Base-by-base conservation (phyloP, 1,140 invertebrate species). In the Diuraphis noxia region DNA sequence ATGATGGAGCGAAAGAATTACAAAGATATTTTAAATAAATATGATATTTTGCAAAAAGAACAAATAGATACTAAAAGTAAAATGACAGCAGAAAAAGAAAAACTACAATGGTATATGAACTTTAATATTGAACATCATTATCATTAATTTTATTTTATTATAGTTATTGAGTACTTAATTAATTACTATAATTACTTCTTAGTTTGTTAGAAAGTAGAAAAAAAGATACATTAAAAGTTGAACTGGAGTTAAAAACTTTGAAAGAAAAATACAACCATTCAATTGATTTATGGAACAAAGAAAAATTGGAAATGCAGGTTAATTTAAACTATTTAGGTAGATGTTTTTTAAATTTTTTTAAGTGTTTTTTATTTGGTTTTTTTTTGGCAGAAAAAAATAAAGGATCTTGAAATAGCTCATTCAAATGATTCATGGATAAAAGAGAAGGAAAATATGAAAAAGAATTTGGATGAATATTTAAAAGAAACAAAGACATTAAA, bases 31-130 rank as follows among this genome's bases (percentile, higher is more conserved):
- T 97, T 96, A 43, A 94, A 95, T 7, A 97, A 97, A 93, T 97
- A 97, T 94, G 97, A 97, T 93, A 95, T 96, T 92, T 94, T 98
- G n/a, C 96, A 96, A 93, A 97, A 97, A 93, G 97, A 97, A 93
- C 96, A 97, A 92, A 96, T 97, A 1, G 95, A 96, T 0, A 96
- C 96, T 87, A 97, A 97, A 93, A 95, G 96, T 30, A 95, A 96
- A 94, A 94, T 97, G 2, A 96, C 96, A 10, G 96, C 95, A 63
- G 96, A 98, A 93, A 97, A 97, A 93, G 96, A 97, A 94, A 95
- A 95, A 72, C 92, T 96, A 49, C 95, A 96, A 93, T 94, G 93
- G 95, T 95, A 93, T 84, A 17, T 1, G 17, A n/a, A n/a, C 25
- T 43, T 49, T n/a, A 36, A 36, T 34, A 1, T 46, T 13, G n/a